phyloP scores from a whole-genome alignment of 2,113 vertebrate genomes.

The Hyaena hyaena region DNA sequence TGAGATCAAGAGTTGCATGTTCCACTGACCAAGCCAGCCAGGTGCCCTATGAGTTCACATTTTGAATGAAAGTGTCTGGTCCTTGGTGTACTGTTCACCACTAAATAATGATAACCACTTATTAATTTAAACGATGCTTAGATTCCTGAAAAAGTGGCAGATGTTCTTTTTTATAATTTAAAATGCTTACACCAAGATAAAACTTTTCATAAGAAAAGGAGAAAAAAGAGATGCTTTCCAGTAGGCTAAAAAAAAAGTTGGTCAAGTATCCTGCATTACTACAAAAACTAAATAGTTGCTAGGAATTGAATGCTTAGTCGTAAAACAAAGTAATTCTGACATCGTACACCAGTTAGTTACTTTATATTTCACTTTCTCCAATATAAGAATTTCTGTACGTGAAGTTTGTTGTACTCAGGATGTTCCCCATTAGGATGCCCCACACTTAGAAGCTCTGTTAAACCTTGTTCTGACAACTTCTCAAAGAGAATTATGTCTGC shows the following conservation, averaged over 20 bases:
- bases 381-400: background rate
- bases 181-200: constrained; percentile 43
- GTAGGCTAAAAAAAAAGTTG: background rate
- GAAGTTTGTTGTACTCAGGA: background rate
- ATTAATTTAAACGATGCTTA: constrained; percentile 51
- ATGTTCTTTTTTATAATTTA: background rate
- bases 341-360: background rate
- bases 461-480: background rate
- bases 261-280: background rate
- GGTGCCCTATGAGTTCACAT: background rate
- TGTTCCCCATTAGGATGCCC: background rate
- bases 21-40: too few relatives aligned
- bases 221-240: constrained; percentile 27
- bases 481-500: background rate
- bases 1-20: too few relatives aligned
- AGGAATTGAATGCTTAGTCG: background rate
- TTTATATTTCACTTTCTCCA: background rate
- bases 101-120: background rate
- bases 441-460: background rate
- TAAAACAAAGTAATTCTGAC: background rate
- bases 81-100: constrained; percentile 6
- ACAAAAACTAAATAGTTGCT: background rate
- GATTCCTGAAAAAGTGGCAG: background rate
- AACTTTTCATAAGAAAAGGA: constrained; percentile 3
- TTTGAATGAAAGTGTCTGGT: background rate